These are phyloP conservation scores for Sylvilagus floridanus DNA, from an alignment of 2,797 vertebrate species.

Conservation along the genomic window DNA sequence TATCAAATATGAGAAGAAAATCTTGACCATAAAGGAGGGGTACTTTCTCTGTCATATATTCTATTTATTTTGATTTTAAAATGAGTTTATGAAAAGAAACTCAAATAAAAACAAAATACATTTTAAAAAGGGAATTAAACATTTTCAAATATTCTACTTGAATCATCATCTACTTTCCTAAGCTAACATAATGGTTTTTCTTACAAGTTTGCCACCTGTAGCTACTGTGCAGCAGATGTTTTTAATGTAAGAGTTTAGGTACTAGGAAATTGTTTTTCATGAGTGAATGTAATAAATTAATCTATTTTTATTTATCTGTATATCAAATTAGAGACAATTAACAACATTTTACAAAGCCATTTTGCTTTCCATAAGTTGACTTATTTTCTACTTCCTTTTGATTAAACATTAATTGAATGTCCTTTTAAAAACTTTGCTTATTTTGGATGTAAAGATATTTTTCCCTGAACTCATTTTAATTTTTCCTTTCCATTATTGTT, in stretches of 20 bases:
- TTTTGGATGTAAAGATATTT: neutral
- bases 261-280: neutral
- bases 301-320: neutral
- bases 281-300: neutral
- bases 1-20: neutral
- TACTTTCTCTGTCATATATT: neutral
- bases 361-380: conserved; percentile 27
- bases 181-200: neutral
- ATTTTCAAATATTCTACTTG: neutral
- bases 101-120: neutral
- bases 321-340: neutral
- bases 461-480: conserved; percentile 13
- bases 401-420: neutral
- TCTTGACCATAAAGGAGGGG: neutral
- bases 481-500: neutral
- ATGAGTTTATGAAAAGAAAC: neutral
- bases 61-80: conserved; percentile 6
- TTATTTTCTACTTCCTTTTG: neutral
- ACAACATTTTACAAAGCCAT: neutral
- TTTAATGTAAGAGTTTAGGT: neutral
- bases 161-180: neutral
- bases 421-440: neutral
- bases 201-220: neutral
- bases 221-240: neutral
- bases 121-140: neutral